These are phyloP conservation scores for Egretta garzetta DNA, from an alignment of 2,113 vertebrate genomes.

Conservation along the genomic window DNA sequence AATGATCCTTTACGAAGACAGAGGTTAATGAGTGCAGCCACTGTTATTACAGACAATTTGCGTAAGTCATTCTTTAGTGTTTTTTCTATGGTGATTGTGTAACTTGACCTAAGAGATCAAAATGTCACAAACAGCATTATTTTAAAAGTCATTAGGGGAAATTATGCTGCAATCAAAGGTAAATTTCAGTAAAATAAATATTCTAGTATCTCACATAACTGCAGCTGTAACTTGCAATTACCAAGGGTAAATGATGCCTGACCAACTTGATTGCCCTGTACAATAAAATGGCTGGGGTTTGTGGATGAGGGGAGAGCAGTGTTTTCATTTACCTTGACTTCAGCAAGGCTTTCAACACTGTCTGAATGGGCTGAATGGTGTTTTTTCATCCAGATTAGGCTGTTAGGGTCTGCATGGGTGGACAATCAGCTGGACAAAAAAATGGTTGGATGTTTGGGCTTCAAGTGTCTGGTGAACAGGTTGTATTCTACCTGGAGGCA, in stretches of 20 bases:
- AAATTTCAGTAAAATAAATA: neutral
- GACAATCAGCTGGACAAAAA: neutral
- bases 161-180: neutral
- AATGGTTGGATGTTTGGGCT: neutral
- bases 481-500: neutral
- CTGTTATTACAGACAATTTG: conserved; percentile 53
- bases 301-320: neutral
- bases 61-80: neutral
- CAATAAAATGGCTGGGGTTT: neutral
- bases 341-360: neutral
- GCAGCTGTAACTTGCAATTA: neutral
- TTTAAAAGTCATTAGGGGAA: neutral
- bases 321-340: neutral
- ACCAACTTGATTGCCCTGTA: neutral
- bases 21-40: conserved; percentile 67
- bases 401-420: neutral
- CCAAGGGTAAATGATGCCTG: neutral
- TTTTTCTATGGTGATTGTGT: neutral
- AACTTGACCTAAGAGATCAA: neutral
- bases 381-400: neutral
- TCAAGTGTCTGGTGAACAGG: neutral
- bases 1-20: conserved; percentile 45
- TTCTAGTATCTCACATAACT: neutral
- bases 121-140: neutral
- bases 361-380: neutral